A percentile compares a stretch with the other conserved stretches of the same genome.
Conservation (phyloP, 1,140 invertebrate species). For the Matsumurasca onukii region DNA sequence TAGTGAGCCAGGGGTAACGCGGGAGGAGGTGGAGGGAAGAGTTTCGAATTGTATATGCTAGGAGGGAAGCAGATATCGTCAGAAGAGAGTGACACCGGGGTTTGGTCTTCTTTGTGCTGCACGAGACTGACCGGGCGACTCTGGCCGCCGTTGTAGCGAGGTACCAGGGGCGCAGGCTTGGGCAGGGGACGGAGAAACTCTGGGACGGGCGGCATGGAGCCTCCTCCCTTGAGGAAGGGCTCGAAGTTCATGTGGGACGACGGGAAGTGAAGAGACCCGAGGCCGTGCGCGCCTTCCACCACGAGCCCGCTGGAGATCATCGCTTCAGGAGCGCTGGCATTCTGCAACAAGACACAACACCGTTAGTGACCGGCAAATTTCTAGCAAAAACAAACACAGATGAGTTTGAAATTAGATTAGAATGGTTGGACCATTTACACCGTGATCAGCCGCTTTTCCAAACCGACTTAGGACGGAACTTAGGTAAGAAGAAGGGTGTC, state of each 20-base stretch:
- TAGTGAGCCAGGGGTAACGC: constrained; percentile 30
- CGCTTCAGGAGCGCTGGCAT: background rate
- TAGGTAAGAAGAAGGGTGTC: too few relatives aligned
- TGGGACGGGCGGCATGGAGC: constrained; percentile 31
- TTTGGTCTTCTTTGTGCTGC: constrained; percentile 34
- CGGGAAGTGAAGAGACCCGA: constrained; percentile 23
- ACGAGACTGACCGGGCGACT: constrained; percentile 27
- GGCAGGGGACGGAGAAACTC: constrained; percentile 41
- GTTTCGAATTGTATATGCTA: constrained; percentile 14
- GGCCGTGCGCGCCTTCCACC: constrained; percentile 36
- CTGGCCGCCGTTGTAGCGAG: constrained; percentile 25
- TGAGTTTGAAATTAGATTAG: too few relatives aligned
- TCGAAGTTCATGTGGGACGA: constrained; percentile 20
- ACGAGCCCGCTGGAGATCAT: constrained; percentile 35
- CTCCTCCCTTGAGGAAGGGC: background rate
- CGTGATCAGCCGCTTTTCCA: too few relatives aligned
- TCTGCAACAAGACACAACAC: constrained; percentile 21
- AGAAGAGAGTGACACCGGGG: background rate
- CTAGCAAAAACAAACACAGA: too few relatives aligned
- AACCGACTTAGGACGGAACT: too few relatives aligned
- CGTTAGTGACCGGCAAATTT: too few relatives aligned
- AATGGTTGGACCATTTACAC: too few relatives aligned
- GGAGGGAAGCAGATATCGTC: background rate
- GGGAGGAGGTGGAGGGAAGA: constrained; percentile 32
- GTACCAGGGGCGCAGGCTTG: constrained; percentile 31